phyloP scores from a whole-genome alignment of 2,113 vertebrate genomes.

The Sinocyclocheilus anshuiensis region DNA sequence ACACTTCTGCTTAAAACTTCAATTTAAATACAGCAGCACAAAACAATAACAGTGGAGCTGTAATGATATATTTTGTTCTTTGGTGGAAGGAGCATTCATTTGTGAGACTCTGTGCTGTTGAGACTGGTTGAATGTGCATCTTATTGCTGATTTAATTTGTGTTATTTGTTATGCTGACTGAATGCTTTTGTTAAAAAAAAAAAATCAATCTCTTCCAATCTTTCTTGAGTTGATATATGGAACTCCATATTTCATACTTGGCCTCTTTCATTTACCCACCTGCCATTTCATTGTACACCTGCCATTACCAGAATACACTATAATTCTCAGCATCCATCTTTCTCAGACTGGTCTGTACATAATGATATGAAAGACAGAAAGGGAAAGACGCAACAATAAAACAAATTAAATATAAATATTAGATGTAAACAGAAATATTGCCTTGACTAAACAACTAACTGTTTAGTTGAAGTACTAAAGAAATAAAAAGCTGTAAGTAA shows the following conservation, averaged over 20 bases:
- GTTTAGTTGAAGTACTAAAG: background rate
- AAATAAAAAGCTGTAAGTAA: background rate
- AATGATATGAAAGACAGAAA: background rate
- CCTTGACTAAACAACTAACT: background rate
- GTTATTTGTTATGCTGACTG: slow-evolving; percentile 19
- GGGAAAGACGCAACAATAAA: background rate
- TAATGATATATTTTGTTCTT: slow-evolving; percentile 24
- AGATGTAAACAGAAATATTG: background rate
- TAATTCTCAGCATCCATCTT: background rate
- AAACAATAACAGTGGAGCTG: background rate
- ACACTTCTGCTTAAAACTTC: background rate
- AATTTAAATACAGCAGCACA: slow-evolving; percentile 16
- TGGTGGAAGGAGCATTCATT: background rate
- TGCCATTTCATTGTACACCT: background rate
- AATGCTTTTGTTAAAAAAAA: background rate
- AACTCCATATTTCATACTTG: slow-evolving; percentile 47
- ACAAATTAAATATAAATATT: background rate
- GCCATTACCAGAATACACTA: background rate
- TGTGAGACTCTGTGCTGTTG: background rate
- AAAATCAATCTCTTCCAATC: background rate
- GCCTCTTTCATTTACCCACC: slow-evolving; percentile 52
- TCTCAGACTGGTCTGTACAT: background rate
- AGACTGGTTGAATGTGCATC: background rate
- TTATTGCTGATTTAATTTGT: slow-evolving; percentile 12
- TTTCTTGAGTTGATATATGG: slow-evolving; percentile 51